Evolutionary conservation across 2,113 vertebrate genomes (phyloP), one percentile per base, ranked within the genome.

Genomic region (Centropristis striata): DNA sequence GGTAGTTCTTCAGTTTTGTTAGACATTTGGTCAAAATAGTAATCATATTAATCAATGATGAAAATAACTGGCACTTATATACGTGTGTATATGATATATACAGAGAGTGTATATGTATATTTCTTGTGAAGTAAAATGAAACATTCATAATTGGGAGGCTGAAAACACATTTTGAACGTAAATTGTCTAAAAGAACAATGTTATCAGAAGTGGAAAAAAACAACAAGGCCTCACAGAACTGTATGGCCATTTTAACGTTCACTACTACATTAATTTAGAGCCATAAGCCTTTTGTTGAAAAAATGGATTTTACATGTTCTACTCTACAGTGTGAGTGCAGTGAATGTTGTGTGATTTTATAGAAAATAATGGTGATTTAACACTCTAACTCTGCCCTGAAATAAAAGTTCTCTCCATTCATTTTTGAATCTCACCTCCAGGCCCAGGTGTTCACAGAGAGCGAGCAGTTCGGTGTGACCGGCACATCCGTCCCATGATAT

Each of bases 371-470:
- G 4, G 32, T 6, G 32, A 4, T 32, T 32, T 32, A 32, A 32
- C 3, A 32, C 32, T 32, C 32, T 6, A 3, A 3, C 32, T 32
- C 21, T 28, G 11, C 32, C 37, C 10, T 42, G 36, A 41, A 53
- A 18, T 54, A 16, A 57, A 41, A 1, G 1, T 11, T 10, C 2
- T 2, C 21, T 39, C 8, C 9, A 13, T n/a, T n/a, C 8, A 1
- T 15, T 16, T n/a, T 18, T 18, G 0, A 18, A 16, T 18, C 83
- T 32, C 23, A 93, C 92, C 92, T 93, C 87, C 69, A 98, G 92
- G 8, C 95, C 96, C 0, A 96, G 93, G 78, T 95, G 96, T 70
- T 97, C 95, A 8, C 96, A 98, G 23, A 99, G 92, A 60, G 93
- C 93, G 1, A 96, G 51, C 10, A 99, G 94, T 54, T 98, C 95